These are phyloP conservation scores for Ophthalmotilapia sp. DNA, from an alignment of 2,113 vertebrate species.

Conservation along the genomic window DNA sequence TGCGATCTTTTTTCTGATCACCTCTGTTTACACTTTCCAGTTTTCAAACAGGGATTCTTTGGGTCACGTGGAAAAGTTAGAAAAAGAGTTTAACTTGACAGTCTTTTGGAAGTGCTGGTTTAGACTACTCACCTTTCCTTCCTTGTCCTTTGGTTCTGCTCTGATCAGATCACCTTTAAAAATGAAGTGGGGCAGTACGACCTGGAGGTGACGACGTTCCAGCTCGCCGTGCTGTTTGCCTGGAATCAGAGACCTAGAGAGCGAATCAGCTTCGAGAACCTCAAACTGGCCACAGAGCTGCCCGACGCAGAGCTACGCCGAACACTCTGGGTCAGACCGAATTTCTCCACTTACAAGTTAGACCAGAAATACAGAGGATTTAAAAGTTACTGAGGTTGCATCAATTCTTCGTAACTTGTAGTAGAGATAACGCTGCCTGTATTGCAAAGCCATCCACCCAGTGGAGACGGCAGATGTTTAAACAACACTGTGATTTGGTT, in stretches of 20 bases:
- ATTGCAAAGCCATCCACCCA: neutral
- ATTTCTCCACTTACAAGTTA: neutral
- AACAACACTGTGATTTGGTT: neutral
- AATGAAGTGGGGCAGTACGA: slow-evolving; percentile 98
- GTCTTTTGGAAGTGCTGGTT: neutral
- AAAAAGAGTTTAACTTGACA: neutral
- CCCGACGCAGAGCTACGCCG: slow-evolving; percentile 95
- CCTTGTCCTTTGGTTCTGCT: neutral
- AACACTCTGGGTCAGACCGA: slow-evolving; percentile 86
- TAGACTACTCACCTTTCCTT: fast-evolving
- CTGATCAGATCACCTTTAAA: slow-evolving; percentile 90
- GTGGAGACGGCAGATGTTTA: neutral
- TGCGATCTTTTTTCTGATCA: neutral
- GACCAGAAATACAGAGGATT: neutral
- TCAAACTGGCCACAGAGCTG: slow-evolving; percentile 95
- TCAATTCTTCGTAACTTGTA: neutral
- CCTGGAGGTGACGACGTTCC: slow-evolving; percentile 96
- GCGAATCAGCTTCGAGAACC: slow-evolving; percentile 97
- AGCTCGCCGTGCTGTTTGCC: slow-evolving; percentile 92
- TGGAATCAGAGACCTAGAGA: slow-evolving; percentile 99
- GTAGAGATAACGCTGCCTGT: neutral
- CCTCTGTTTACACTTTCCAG: neutral
- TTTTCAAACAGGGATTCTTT: neutral
- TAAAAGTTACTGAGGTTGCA: neutral
- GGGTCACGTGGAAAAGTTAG: neutral